Evolutionary conservation across 2,113 vertebrate species (phyloP).

Genomic region (Anseranas semipalmata): DNA sequence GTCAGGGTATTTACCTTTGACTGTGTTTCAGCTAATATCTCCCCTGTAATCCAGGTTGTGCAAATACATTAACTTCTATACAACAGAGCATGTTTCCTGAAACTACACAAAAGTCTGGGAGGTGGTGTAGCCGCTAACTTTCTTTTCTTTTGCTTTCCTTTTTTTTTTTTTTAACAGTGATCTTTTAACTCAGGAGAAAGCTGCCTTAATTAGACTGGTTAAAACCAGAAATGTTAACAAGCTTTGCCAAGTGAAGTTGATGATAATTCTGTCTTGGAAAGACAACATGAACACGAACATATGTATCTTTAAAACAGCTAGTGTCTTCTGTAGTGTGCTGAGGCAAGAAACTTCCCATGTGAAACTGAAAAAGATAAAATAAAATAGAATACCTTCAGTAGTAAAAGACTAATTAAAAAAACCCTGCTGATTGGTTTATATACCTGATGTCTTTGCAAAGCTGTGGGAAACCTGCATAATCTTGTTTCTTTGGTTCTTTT

Average conservation of each 20-base stretch:
- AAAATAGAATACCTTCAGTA: not conserved
- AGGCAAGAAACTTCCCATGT: not conserved
- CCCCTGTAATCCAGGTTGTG: not conserved
- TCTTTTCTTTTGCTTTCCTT: not conserved
- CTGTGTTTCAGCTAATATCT: not conserved
- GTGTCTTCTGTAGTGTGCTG: not conserved
- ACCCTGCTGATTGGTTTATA: not conserved
- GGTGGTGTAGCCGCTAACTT: not conserved
- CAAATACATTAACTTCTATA: not conserved
- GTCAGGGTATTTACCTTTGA: not conserved
- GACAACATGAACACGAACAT: not conserved
- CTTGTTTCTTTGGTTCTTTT: not conserved
- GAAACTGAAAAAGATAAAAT: not conserved
- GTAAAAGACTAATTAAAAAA: not conserved
- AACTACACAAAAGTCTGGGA: not conserved
- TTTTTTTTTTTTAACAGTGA: not conserved
- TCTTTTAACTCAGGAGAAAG: slow-evolving; percentile 14
- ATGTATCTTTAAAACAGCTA: not conserved
- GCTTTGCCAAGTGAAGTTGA: not conserved
- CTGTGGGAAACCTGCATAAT: not conserved
- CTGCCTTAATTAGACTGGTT: slow-evolving; percentile 36
- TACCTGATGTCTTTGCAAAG: not conserved
- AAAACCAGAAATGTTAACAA: slow-evolving; percentile 14
- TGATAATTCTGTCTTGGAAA: slow-evolving; percentile 10
- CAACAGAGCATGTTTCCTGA: not conserved